phyloP scores from a whole-genome alignment of 2,797 vertebrate genomes.

The Pygocentrus nattereri region DNA sequence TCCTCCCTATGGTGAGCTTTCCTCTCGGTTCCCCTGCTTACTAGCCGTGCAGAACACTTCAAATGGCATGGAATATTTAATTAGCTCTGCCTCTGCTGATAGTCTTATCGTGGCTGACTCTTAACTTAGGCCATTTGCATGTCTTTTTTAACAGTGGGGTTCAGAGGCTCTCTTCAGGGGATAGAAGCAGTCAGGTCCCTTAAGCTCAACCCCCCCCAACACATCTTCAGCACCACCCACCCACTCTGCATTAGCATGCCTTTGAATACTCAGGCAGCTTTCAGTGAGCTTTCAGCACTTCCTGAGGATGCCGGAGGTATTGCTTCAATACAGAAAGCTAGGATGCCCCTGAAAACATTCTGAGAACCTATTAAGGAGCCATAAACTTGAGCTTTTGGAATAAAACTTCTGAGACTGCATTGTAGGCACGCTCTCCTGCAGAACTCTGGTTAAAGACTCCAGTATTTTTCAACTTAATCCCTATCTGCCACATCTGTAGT shows the following conservation, averaged over 20 bases:
- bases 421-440: background rate
- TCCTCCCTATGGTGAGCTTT: conserved; percentile 29
- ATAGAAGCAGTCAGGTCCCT: conserved; percentile 37
- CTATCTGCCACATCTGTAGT: background rate
- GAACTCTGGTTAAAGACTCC: background rate
- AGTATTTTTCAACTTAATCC: background rate
- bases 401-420: background rate
- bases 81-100: conserved; percentile 53
- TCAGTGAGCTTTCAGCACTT: background rate
- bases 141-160: conserved; percentile 44
- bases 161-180: conserved; percentile 46
- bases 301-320: background rate
- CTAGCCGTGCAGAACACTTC: conserved; percentile 42
- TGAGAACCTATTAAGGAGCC: background rate
- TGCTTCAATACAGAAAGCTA: background rate
- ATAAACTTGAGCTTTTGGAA: background rate
- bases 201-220: conserved; percentile 14
- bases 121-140: conserved; percentile 52
- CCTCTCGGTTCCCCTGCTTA: conserved; percentile 14
- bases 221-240: conserved; percentile 41
- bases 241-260: conserved; percentile 21
- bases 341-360: background rate
- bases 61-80: conserved; percentile 57
- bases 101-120: conserved; percentile 51
- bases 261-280: conserved; percentile 33